phyloP scores from a whole-genome alignment of 2,888 invertebrate species.

The Drosophila stalkeri region DNA sequence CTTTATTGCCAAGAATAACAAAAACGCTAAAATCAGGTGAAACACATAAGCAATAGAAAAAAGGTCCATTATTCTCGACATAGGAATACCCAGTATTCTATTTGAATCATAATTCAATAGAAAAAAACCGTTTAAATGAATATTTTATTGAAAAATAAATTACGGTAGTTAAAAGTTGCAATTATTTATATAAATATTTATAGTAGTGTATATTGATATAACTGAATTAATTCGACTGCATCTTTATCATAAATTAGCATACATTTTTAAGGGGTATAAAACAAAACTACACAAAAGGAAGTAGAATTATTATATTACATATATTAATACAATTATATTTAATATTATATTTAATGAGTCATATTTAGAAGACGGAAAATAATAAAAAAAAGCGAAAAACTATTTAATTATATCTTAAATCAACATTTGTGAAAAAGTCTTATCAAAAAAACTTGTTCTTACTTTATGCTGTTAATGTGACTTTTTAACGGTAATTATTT shows the following conservation, averaged over 20 bases:
- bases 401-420: background rate
- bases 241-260: too few species aligned
- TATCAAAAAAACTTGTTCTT: background rate
- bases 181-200: too few species aligned
- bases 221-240: too few species aligned
- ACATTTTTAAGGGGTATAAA: background rate
- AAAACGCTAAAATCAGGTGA: conserved; percentile 45
- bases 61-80: background rate
- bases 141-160: too few species aligned
- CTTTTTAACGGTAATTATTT: conserved; percentile 19
- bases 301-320: background rate
- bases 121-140: too few species aligned
- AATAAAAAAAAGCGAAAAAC: background rate
- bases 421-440: background rate
- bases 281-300: background rate
- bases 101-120: too few species aligned
- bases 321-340: background rate
- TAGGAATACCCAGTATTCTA: background rate
- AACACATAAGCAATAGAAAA: background rate
- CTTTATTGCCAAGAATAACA: conserved; percentile 58
- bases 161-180: too few species aligned
- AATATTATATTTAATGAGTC: background rate
- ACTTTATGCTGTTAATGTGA: background rate
- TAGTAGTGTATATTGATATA: too few species aligned
- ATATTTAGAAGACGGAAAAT: background rate